Conservation (phyloP, 1,140 invertebrate genomes). For the Laupala kohalensis region DNA sequence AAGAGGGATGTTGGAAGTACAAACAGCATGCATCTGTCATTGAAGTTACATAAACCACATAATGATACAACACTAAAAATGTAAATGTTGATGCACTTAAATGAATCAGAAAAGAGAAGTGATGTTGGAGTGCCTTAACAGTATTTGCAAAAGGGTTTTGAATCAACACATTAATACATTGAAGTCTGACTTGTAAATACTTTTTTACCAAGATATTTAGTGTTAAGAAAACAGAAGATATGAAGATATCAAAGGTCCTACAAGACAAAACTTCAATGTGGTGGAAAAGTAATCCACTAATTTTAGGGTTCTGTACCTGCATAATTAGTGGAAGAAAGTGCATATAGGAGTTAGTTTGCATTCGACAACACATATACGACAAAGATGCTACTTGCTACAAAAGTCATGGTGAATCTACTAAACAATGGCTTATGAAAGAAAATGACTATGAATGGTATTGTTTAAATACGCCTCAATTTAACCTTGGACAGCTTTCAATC, state of each 20-base stretch:
- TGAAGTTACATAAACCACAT: background rate
- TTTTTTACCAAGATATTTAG: background rate
- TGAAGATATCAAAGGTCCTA: background rate
- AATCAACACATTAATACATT: background rate
- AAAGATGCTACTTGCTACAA: background rate
- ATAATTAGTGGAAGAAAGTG: background rate
- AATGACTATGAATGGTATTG: background rate
- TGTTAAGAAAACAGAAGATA: too few species aligned
- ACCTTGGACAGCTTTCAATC: background rate
- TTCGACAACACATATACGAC: background rate
- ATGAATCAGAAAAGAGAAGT: background rate
- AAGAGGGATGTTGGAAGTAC: background rate
- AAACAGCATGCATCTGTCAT: background rate
- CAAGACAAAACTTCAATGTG: background rate
- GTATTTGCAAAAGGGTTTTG: background rate
- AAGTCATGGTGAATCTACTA: background rate
- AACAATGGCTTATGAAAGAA: background rate
- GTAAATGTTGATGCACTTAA: background rate
- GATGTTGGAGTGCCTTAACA: background rate
- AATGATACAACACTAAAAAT: background rate
- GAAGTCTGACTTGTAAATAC: background rate
- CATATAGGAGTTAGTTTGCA: background rate
- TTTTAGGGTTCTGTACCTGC: background rate
- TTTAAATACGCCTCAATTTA: background rate
- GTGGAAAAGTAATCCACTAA: background rate